Base-by-base conservation (phyloP, 2,888 invertebrate genomes). In the Nomada lathburiana region DNA sequence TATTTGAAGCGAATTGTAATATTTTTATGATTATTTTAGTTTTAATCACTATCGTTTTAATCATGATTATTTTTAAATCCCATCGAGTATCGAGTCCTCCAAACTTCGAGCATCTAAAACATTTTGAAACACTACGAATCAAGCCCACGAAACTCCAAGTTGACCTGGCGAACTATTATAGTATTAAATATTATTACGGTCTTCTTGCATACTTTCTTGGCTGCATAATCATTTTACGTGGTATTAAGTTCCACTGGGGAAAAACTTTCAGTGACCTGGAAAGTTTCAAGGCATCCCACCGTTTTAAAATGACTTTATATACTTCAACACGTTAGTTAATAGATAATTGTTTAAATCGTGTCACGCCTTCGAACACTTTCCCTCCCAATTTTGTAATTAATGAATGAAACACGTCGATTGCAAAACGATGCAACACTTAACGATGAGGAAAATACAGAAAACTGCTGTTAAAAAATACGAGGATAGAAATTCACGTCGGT, bases 191-290 rank as follows among this genome's bases (percentile, higher is more conserved):
- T 57, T 57, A 63, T 76, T 71, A 76, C 71, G 55, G 44, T 29
- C 42, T 7, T 57, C 13, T 50, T 70, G 55, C 47, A 50, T 71
- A 71, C 63, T 52, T 70, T 76, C 47, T 50, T 23, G 50, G 57
- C 52, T 57, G 26, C 68, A 44, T 72, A 80, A 80, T 80, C 68
- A 63, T 72, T 70, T 80, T 53, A 76, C 62, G 77, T 36, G 64
- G 29, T 55, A 64, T 80, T 80, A 68, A 72, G 57, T 57, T 63
- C 63, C 79, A 44, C 18, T 3, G 47, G n/a, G 55, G 42, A 26
- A 11, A 16, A 79, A 42, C 36, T 64, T 77, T 10, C 50, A 2
- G 7, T 26, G 44, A n/a, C 59, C 26, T 53, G 11, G 16, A 42
- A 59, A 80, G 44, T 72, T 80, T 55, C 57, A 52, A 52, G 47